Base-by-base conservation (phyloP, 2,888 invertebrate genomes). In the Acanthoscelides obtectus region DNA sequence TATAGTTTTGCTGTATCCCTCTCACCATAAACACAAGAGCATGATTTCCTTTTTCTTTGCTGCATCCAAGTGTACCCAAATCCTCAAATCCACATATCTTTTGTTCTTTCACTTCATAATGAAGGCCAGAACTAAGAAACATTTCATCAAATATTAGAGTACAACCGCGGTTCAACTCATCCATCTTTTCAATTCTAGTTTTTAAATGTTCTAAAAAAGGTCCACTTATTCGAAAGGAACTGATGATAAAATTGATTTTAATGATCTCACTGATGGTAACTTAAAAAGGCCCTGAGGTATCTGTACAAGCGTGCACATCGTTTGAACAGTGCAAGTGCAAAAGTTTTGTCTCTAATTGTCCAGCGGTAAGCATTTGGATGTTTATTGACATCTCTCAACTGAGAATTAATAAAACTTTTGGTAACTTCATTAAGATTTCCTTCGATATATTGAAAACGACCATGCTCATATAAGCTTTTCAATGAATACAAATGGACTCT, bases 311-410 rank as follows among this genome's bases (percentile, higher is more conserved):
- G 73, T 21, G 78, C 77, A 64, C 76, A 76, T 70, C 75, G 22
- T 70, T 79, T 78, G 64, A 73, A 78, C 0, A 79, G 67, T 2
- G 79, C 75, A 8, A 77, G 71, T 25, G 77, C 77, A 68, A 77
- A 75, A 65, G 71, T 67, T 73, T 77, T 78, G 20, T 78, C 76
- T 64, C 75, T 3, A n/a, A 70, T 20, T 0, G 75, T 72, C 75
- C 75, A 76, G 64, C 73, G 73, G 66, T 72, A 67, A 6, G 72
- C 73, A 63, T 19, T 22, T 27, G 73, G 74, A 21, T 66, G 20
- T 64, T 69, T 69, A 67, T 73, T 71, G 22, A 25, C 27, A 70
- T 77, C 75, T 66, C 75, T 27, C 2, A 77, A 25, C 66, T 77
- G 77, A 6, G 75, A 74, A 72, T 77, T n/a, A n/a, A n/a, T n/a